Evolutionary conservation across 2,113 vertebrate species (phyloP).

Genomic region (Apteryx owenii): DNA sequence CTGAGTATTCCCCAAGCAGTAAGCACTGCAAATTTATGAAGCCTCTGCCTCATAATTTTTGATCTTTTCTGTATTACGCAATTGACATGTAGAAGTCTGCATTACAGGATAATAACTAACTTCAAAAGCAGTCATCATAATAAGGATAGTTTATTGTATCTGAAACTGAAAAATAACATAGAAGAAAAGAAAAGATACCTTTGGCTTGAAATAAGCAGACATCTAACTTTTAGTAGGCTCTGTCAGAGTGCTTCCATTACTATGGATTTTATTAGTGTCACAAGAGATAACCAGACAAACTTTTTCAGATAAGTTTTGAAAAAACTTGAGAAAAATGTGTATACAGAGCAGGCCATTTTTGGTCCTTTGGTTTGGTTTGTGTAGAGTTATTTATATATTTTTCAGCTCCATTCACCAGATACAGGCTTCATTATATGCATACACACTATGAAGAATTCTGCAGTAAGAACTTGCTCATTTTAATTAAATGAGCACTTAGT

Average conservation of each 20-base stretch:
- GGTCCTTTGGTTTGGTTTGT: background rate
- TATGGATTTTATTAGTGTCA: background rate
- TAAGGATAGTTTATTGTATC: background rate
- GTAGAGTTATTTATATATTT: background rate
- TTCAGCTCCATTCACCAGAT: background rate
- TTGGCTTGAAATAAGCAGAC: background rate
- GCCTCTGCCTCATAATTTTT: background rate
- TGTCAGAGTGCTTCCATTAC: background rate
- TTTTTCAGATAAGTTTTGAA: background rate
- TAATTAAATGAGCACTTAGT: background rate
- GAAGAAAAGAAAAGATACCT: background rate
- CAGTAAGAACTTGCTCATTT: background rate
- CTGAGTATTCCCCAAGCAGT: background rate
- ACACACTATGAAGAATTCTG: background rate
- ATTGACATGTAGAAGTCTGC: background rate
- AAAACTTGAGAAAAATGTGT: background rate
- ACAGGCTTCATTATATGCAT: background rate
- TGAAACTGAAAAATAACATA: background rate
- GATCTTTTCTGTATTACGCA: background rate
- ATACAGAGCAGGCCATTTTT: background rate
- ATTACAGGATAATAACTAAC: background rate
- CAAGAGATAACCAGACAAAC: background rate
- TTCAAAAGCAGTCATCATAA: background rate
- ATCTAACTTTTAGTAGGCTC: background rate
- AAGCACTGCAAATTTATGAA: slow-evolving; percentile 1